Evolutionary conservation across 1,140 invertebrate genomes (phyloP), one percentile per base, ranked within the genome.

Genomic region (Drosophila nasuta): DNA sequence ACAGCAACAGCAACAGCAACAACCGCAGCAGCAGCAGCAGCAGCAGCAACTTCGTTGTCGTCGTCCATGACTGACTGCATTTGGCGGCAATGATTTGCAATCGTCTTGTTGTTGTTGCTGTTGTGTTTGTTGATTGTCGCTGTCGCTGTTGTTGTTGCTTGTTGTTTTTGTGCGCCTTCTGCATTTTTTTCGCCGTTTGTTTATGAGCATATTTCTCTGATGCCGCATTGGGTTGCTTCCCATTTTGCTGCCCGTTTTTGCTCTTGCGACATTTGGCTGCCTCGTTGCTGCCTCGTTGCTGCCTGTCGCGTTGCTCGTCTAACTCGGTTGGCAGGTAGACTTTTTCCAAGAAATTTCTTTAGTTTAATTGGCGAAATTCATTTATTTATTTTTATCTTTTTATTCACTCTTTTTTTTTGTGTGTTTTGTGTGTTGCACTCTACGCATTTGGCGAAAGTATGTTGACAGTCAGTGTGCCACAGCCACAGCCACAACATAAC

Each of bases 351-450:
- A 88, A 87, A 87, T 87, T 87, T 88, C 79, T 80, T 78, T 79
- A 82, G 79, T 87, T 80, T 87, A 88, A 88, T 87, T 87, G 82
- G 82, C 79, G 82, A 87, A 87, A 87, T 75, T 88, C 63, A 35
- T 66, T 64, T 66, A 43, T 69, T 75, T 52, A 58, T 74, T 67
- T 75, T 35, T 6, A 46, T 51, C 51, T 52, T 45, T 59, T 66
- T 64, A 38, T 38, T 74, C 17, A 38, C 17, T 46, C 33, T 69
- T 35, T 25, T 51, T 43, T 38, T 45, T 45, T 28, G 6, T 38
- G 20, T 25, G 20, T 38, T 38, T 7, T 10, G 35, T 8, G 35
- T 38, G 35, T 8, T 10, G 35, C 41, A 43, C 30, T 25, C 20
- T 30, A 65, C 75, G 70, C 76, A 79, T 60, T 77, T 64, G 81